Percentiles rank a stretch among this genome's conserved stretches.
These are phyloP conservation scores for Natrix natrix DNA, from an alignment of 2,797 vertebrate genomes.

Conservation along the genomic window DNA sequence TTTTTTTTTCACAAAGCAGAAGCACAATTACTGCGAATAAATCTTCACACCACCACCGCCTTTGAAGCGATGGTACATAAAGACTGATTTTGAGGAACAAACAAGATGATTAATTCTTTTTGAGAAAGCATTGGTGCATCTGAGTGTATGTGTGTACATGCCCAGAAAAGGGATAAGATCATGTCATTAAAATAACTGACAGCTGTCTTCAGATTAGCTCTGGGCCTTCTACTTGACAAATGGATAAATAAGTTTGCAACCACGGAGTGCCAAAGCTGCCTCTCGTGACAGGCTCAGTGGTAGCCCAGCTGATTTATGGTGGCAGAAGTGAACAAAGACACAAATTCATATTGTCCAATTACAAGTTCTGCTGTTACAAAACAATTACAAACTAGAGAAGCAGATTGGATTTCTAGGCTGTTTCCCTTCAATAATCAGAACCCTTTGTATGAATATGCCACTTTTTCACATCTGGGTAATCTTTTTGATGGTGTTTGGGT, in stretches of 20 bases:
- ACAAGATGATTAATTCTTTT: not conserved
- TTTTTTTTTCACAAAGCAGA: not conserved
- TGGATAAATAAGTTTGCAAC: not conserved
- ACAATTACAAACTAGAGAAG: slow-evolving; percentile 22
- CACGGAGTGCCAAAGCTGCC: not conserved
- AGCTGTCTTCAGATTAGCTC: not conserved
- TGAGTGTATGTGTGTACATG: not conserved
- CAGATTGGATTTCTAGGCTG: slow-evolving; percentile 5
- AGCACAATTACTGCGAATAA: not conserved
- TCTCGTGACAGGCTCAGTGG: not conserved
- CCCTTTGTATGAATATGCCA: not conserved
- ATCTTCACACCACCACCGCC: not conserved
- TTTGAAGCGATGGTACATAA: slow-evolving; percentile 1
- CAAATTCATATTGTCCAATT: slow-evolving; percentile 4
- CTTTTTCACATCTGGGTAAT: not conserved
- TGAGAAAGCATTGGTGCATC: not conserved
- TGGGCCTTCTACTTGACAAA: not conserved
- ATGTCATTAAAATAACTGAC: not conserved
- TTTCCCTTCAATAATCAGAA: not conserved
- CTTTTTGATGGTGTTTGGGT: not conserved
- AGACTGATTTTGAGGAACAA: not conserved
- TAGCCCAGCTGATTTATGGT: not conserved
- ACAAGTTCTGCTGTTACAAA: not conserved
- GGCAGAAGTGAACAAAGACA: not conserved
- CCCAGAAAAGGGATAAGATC: not conserved